These are phyloP conservation scores for Clunio marinus DNA, from an alignment of 2,888 invertebrate genomes.

Conservation along the genomic window DNA sequence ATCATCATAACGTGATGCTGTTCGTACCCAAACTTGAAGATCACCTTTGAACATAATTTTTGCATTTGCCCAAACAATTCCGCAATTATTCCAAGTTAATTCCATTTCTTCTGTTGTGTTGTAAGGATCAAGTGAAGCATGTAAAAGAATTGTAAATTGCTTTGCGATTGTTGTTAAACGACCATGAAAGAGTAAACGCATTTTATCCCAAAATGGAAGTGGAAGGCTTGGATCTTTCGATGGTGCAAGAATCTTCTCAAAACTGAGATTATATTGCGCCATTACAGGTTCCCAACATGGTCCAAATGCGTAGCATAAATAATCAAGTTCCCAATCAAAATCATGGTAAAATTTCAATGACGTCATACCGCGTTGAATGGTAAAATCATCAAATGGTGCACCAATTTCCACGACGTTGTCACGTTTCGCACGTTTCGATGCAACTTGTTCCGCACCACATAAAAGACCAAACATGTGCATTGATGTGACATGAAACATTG, in stretches of 20 bases:
- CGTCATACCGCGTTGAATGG: constrained; percentile 88
- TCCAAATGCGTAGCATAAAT: constrained; percentile 90
- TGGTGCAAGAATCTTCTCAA: constrained; percentile 81
- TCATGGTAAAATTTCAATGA: constrained; percentile 97
- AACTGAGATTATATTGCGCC: constrained; percentile 57
- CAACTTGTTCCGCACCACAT: constrained; percentile 82
- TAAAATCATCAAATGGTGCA: constrained; percentile 74
- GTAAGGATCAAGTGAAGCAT: constrained; percentile 96
- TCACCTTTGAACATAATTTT: constrained; percentile 90
- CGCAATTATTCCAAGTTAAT: constrained; percentile 87
- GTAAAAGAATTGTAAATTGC: constrained; percentile 84
- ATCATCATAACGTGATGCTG: constrained; percentile 98
- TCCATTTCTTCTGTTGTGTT: constrained; percentile 99
- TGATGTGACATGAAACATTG: constrained; percentile 77
- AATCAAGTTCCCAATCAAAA: constrained; percentile 86
- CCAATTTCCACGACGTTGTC: constrained; percentile 63
- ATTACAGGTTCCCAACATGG: constrained; percentile 96
- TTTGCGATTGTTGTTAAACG: constrained; percentile 82
- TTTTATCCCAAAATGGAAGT: constrained; percentile 96
- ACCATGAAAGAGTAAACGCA: constrained; percentile 87
- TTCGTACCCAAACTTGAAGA: constrained; percentile 68
- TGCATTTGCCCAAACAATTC: constrained; percentile 94
- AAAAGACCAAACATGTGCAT: constrained; percentile 86
- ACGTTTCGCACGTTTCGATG: constrained; percentile 59
- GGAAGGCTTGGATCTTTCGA: constrained; percentile 91